Percentiles rank a stretch among this genome's conserved stretches.
phyloP scores from a whole-genome alignment of 2,113 vertebrate species.

The Elgaria multicarinata region DNA sequence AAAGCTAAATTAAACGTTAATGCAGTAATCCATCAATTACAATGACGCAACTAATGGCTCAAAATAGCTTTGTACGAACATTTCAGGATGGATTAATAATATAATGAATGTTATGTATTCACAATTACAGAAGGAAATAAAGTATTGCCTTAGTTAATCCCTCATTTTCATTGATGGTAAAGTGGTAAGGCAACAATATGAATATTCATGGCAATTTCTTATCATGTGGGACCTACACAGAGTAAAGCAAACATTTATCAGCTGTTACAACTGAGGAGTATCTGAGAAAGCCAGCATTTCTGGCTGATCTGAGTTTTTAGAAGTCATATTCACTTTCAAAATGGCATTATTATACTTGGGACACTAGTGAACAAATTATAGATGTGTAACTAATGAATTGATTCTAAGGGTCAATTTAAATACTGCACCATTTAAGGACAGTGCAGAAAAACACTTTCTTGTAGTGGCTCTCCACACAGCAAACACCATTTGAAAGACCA shows the following conservation, averaged over 20 bases:
- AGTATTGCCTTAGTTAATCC: conserved; percentile 77
- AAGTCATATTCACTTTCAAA: not conserved
- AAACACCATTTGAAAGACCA: not conserved
- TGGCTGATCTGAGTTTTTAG: not conserved
- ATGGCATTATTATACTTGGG: conserved; percentile 17
- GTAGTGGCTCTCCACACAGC: no score
- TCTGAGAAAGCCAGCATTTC: not conserved
- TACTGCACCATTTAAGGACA: not conserved
- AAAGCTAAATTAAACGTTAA: conserved; percentile 83
- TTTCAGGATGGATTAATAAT: conserved; percentile 79
- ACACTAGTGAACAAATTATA: not conserved
- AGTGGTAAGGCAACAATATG: conserved; percentile 55
- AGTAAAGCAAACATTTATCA: conserved; percentile 21
- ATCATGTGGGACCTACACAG: not conserved
- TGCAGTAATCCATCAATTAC: conserved; percentile 80
- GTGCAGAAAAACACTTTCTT: not conserved
- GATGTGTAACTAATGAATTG: not conserved
- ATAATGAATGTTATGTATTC: conserved; percentile 75
- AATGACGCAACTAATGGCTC: conserved; percentile 65
- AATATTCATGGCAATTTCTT: conserved; percentile 59
- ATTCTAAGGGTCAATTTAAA: not conserved
- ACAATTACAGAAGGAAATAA: conserved; percentile 75
- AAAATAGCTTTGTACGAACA: conserved; percentile 76
- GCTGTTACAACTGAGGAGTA: not conserved
- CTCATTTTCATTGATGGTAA: conserved; percentile 62